Percentiles rank a stretch among this genome's conserved stretches.
Conservation (phyloP, 2,888 invertebrate genomes). For the Linyphia triangularis region DNA sequence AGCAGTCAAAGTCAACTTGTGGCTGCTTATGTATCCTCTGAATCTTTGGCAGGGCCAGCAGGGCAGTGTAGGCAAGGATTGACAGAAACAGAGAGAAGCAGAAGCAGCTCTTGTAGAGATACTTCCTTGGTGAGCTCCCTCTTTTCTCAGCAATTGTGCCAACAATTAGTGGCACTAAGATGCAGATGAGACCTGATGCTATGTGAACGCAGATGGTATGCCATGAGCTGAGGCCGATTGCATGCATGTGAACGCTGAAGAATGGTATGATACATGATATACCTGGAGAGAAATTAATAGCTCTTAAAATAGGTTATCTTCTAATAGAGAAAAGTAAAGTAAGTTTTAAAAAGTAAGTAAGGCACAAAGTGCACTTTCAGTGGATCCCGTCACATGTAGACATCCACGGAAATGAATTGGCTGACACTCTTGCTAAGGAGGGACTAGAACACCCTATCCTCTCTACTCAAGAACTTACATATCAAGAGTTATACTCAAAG, state of each 20-base stretch:
- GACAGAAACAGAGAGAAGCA: conserved; percentile 79
- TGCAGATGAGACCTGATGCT: conserved; percentile 88
- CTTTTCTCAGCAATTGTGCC: conserved; percentile 87
- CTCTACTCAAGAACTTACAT: too few species aligned
- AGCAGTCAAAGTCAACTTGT: conserved; percentile 77
- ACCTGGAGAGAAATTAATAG: conserved; percentile 84
- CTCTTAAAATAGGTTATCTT: too few species aligned
- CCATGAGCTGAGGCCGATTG: conserved; percentile 86
- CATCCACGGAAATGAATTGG: too few species aligned
- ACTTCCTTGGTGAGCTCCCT: conserved; percentile 81
- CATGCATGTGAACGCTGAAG: conserved; percentile 88
- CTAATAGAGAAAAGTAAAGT: too few species aligned
- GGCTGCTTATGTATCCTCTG: conserved; percentile 75
- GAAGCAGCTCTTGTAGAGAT: conserved; percentile 80
- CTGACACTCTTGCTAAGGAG: too few species aligned
- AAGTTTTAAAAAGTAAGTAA: too few species aligned
- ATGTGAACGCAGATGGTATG: conserved; percentile 89
- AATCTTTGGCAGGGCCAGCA: conserved; percentile 79
- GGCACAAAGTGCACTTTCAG: too few species aligned
- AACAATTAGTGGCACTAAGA: conserved; percentile 88
- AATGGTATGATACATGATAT: conserved; percentile 90
- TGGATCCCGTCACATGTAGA: too few species aligned
- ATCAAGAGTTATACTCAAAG: too few species aligned
- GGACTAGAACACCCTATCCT: too few species aligned
- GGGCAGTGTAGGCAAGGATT: conserved; percentile 78